A percentile compares a stretch with the other conserved stretches of the same genome.
These are phyloP conservation scores for Ptyas mucosa DNA, from an alignment of 2,113 vertebrate genomes.

Conservation along the genomic window DNA sequence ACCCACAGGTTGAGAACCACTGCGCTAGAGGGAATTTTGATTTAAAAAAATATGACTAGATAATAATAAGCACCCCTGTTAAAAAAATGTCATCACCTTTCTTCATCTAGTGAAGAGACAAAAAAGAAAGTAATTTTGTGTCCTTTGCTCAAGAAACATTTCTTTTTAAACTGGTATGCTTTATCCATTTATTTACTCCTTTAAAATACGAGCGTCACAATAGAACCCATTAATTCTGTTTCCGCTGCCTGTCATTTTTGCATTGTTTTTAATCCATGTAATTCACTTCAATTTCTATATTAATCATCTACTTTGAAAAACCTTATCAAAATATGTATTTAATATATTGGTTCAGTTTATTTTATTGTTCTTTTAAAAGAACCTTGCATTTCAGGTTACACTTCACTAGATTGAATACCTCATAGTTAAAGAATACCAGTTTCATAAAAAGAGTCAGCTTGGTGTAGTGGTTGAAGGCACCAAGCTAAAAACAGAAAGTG, in stretches of 20 bases:
- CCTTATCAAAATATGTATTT: neutral
- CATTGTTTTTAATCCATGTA: neutral
- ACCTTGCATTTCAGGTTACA: neutral
- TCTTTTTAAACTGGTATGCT: neutral
- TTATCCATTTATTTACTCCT: neutral
- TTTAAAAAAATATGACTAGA: neutral
- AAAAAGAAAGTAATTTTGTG: neutral
- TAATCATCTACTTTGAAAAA: neutral
- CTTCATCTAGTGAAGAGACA: neutral
- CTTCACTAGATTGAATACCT: neutral
- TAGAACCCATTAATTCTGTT: neutral
- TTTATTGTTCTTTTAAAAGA: neutral
- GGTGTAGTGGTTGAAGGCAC: neutral
- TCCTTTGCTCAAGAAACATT: neutral
- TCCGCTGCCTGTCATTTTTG: neutral
- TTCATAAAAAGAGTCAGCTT: neutral
- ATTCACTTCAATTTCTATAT: neutral
- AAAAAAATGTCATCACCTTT: neutral
- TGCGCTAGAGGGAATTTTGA: neutral
- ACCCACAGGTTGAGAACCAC: no score
- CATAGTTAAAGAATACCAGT: neutral
- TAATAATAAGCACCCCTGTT: neutral
- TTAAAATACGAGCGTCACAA: neutral
- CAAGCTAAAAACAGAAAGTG: neutral
- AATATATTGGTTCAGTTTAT: neutral